These are phyloP conservation scores for Heterodera filipjevi DNA, from an alignment of 2,888 invertebrate species.

Conservation along the genomic window DNA sequence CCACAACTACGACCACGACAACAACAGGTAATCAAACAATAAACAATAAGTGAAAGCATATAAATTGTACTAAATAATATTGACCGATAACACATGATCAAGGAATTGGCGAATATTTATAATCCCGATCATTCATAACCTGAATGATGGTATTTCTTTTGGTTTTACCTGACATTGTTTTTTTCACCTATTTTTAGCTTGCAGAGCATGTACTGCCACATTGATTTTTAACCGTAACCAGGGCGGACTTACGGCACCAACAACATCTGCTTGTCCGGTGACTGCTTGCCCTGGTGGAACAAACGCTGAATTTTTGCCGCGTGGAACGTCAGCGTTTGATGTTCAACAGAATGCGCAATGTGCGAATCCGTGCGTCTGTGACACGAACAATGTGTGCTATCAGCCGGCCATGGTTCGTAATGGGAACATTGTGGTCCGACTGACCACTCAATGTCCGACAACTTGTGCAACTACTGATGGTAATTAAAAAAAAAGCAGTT, in stretches of 20 bases:
- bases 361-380: background rate
- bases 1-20: background rate
- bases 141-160: too few species aligned
- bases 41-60: background rate
- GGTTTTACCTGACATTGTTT: too few species aligned
- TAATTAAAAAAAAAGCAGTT: background rate
- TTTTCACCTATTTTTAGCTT: background rate
- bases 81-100: too few species aligned
- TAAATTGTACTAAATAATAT: too few species aligned
- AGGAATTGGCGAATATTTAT: too few species aligned
- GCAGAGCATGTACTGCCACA: background rate
- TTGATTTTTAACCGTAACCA: background rate
- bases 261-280: background rate
- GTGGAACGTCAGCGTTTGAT: background rate
- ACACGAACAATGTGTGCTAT: background rate
- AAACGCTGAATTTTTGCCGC: background rate
- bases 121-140: too few species aligned
- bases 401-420: background rate
- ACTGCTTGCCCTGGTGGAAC: background rate
- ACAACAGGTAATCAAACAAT: background rate
- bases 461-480: background rate
- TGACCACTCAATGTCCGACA: background rate
- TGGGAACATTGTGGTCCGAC: background rate
- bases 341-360: background rate
- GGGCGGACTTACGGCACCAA: background rate